Conservation (phyloP, 2,888 invertebrate species). For the Drosophila subquinaria region DNA sequence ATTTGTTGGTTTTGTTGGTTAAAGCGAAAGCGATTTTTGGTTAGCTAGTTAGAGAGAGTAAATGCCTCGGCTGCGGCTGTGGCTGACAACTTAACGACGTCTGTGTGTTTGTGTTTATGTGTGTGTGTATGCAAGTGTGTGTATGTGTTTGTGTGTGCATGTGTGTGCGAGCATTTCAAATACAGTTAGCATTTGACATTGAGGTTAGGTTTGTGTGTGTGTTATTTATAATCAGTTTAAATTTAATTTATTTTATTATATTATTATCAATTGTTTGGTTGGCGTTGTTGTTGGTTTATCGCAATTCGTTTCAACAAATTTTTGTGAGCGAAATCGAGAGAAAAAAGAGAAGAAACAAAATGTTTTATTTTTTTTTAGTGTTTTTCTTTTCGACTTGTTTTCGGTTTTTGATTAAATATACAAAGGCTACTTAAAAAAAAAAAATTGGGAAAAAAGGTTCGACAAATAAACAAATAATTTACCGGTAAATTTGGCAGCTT, state of each 20-base stretch:
- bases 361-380: slow-evolving; percentile 36
- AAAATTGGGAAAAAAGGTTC: neutral
- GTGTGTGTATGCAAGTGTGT: neutral
- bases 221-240: slow-evolving; percentile 7
- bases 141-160: slow-evolving; percentile 28
- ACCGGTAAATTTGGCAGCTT: neutral
- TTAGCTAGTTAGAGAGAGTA: slow-evolving; percentile 44
- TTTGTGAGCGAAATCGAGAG: slow-evolving; percentile 54
- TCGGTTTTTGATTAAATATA: slow-evolving; percentile 4
- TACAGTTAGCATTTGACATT: slow-evolving; percentile 22
- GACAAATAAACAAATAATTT: neutral
- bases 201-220: slow-evolving; percentile 22
- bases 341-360: slow-evolving; percentile 69
- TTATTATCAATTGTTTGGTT: slow-evolving; percentile 21
- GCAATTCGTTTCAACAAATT: slow-evolving; percentile 20
- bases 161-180: slow-evolving; percentile 1
- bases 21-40: slow-evolving; percentile 65
- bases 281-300: slow-evolving; percentile 47
- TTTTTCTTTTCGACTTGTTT: neutral
- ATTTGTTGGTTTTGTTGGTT: slow-evolving; percentile 29
- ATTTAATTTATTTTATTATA: slow-evolving; percentile 4
- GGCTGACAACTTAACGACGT: slow-evolving; percentile 71
- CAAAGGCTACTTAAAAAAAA: neutral
- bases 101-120: slow-evolving; percentile 35
- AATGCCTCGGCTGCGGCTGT: slow-evolving; percentile 58